Conservation (phyloP, 2,113 vertebrate species). For the Terrapene triunguis region DNA sequence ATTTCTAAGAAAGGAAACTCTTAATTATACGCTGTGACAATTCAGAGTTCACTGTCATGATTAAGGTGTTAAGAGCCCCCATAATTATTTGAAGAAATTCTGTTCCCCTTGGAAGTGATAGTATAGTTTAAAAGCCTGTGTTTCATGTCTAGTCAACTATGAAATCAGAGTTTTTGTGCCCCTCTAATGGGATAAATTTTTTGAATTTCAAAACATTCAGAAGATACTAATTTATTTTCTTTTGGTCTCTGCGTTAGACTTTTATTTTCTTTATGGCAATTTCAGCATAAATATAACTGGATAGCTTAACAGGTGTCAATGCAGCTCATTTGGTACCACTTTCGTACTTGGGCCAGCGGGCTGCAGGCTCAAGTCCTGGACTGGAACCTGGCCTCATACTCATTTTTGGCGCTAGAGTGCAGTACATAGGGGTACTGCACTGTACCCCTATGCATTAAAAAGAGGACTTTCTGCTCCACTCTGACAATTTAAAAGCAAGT, state of each 20-base stretch:
- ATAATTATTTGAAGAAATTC: background rate
- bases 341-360: background rate
- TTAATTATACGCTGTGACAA: background rate
- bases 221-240: background rate
- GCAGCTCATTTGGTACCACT: background rate
- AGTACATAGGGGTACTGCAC: background rate
- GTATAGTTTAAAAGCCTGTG: background rate
- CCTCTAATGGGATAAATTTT: background rate
- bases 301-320: background rate
- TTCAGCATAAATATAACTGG: background rate
- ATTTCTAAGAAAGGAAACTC: background rate
- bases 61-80: background rate
- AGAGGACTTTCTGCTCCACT: background rate
- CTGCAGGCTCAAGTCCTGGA: background rate
- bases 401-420: background rate
- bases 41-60: background rate
- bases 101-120: background rate
- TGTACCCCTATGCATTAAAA: background rate
- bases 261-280: background rate
- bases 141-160: background rate
- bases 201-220: background rate
- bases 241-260: background rate
- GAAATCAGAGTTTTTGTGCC: accelerated
- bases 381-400: background rate
- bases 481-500: background rate